Evolutionary conservation across 2,888 invertebrate genomes (phyloP).

Genomic region (Parasteatoda lunata): DNA sequence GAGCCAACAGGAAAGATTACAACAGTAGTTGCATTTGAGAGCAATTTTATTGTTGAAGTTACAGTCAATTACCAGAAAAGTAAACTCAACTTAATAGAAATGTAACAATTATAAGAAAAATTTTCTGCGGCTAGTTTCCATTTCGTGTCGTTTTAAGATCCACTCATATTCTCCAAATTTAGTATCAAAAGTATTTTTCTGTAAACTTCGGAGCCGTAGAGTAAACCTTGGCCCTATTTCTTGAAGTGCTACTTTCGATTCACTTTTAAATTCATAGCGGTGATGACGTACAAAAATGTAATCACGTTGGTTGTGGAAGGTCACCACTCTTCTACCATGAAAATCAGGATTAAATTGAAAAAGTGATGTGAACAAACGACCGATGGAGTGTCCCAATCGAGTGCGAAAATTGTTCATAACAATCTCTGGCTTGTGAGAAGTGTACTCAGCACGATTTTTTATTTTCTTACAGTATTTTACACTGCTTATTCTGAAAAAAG

Average conservation of each 20-base stretch:
- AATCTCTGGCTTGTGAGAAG: conserved; percentile 93
- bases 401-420: conserved; percentile 97
- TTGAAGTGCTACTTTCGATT: conserved; percentile 82
- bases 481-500: conserved; percentile 94
- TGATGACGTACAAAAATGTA: conserved; percentile 99
- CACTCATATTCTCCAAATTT: conserved; percentile 98
- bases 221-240: conserved; percentile 99
- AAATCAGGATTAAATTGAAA: conserved; percentile 98
- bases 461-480: conserved; percentile 92
- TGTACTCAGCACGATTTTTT: conserved; percentile 75
- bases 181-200: conserved; percentile 97
- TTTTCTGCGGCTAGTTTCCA: conserved; percentile 93
- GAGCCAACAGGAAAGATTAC: no score
- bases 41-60: no score
- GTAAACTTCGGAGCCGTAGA: conserved; percentile 90
- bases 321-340: conserved; percentile 91
- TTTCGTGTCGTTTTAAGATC: conserved; percentile 89
- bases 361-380: conserved; percentile 92
- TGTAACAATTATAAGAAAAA: conserved; percentile 84
- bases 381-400: conserved; percentile 90
- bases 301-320: conserved; percentile 99
- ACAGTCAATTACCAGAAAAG: no score
- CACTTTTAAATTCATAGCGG: conserved; percentile 87
- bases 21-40: no score
- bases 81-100: no score